A percentile compares a stretch with the other conserved stretches of the same genome.
These are phyloP conservation scores for Malthinus seriepunctatus DNA, from an alignment of 2,888 invertebrate genomes.

Conservation along the genomic window DNA sequence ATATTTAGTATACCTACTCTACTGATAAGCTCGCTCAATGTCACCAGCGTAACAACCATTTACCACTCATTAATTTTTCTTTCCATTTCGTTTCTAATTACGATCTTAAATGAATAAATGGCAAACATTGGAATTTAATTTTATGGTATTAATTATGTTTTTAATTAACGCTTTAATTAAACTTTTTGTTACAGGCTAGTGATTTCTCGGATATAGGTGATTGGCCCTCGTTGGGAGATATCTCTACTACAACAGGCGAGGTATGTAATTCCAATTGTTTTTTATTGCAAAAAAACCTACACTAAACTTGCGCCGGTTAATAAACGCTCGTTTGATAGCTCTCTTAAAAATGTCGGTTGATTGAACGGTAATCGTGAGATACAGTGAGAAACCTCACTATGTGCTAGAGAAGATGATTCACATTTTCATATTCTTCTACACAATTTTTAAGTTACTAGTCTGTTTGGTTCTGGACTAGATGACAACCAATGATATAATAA, in stretches of 20 bases:
- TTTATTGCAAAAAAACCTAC: neutral
- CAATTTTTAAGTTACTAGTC: no score
- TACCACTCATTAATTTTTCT: neutral
- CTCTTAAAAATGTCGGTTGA: no score
- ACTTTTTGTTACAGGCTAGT: constrained; percentile 68
- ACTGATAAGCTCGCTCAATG: constrained; percentile 4
- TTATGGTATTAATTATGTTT: neutral
- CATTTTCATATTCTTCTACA: no score
- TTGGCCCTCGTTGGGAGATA: constrained; percentile 87
- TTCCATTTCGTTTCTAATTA: neutral
- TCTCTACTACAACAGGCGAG: constrained; percentile 54
- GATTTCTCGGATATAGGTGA: constrained; percentile 88
- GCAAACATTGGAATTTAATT: neutral
- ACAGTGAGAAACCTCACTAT: no score
- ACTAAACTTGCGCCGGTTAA: neutral
- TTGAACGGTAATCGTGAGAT: no score
- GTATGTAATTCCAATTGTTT: constrained; percentile 49
- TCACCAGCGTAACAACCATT: neutral
- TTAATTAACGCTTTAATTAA: neutral
- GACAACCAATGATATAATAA: no score
- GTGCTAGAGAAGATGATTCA: neutral
- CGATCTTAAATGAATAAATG: neutral
- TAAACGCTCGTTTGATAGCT: neutral
- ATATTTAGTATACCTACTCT: neutral
- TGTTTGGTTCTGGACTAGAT: no score